Conservation (phyloP, 2,797 vertebrate species). For the Carcharodon carcharias region DNA sequence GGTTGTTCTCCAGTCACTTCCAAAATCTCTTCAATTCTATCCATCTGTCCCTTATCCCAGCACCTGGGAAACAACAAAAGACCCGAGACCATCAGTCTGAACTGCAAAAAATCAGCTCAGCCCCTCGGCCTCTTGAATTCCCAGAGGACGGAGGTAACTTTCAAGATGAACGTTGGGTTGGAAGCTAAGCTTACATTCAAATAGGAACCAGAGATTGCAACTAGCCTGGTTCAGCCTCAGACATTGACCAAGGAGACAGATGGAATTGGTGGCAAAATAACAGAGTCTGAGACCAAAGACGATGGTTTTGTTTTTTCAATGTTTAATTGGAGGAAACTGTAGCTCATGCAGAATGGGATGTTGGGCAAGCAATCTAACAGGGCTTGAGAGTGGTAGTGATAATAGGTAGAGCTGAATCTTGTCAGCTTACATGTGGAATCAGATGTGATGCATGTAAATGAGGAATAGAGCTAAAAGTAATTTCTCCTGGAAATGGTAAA, state of each 20-base stretch:
- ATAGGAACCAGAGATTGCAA: too few species aligned
- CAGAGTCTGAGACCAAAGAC: too few species aligned
- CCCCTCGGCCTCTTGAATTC: background rate
- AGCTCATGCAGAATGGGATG: background rate
- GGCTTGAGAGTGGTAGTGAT: too few species aligned
- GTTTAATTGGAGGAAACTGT: background rate
- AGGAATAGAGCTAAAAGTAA: background rate
- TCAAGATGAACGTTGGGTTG: background rate
- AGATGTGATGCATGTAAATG: background rate
- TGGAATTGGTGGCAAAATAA: too few species aligned
- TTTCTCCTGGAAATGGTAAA: background rate
- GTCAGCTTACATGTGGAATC: background rate
- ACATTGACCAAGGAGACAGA: too few species aligned
- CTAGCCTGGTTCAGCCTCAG: too few species aligned
- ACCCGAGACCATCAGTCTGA: background rate
- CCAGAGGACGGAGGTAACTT: background rate
- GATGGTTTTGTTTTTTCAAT: background rate
- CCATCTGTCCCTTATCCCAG: background rate
- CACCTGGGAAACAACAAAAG: background rate
- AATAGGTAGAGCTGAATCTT: too few species aligned
- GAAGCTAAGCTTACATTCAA: too few species aligned
- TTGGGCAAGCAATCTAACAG: too few species aligned
- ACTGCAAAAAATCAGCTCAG: background rate
- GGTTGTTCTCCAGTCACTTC: background rate
- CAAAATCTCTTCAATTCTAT: background rate